Percentiles rank a stretch among this genome's conserved stretches.
Conservation (phyloP, 2,113 vertebrate species). For the Anarhynchus alexandrinus region DNA sequence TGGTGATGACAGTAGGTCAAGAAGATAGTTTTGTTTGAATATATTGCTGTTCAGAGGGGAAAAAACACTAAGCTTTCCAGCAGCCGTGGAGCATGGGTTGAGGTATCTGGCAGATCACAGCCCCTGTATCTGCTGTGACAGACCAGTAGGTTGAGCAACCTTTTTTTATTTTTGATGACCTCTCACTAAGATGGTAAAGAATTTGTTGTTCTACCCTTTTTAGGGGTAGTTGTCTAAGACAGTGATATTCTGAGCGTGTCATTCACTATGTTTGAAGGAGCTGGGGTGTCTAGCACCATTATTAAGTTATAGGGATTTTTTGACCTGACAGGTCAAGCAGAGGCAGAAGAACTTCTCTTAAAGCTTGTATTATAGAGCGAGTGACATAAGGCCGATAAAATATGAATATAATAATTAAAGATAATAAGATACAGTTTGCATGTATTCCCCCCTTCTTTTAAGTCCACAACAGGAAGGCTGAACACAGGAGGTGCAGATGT, state of each 20-base stretch:
- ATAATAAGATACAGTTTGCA: background rate
- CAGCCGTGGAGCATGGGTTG: rapidly evolving
- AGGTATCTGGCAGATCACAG: background rate
- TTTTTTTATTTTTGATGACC: background rate
- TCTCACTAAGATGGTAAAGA: background rate
- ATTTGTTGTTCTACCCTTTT: background rate
- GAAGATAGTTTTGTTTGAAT: background rate
- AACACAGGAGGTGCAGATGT: background rate
- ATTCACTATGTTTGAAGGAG: background rate
- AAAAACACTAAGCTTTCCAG: background rate
- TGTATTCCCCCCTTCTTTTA: background rate
- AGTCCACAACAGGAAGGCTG: background rate
- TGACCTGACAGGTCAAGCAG: background rate
- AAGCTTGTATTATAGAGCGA: background rate
- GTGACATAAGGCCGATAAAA: background rate
- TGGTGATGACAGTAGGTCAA: background rate
- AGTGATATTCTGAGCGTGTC: background rate
- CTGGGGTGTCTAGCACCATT: background rate
- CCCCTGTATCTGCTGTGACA: background rate
- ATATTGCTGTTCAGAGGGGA: background rate
- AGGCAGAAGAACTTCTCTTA: background rate
- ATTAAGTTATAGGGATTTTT: background rate
- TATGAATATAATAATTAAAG: background rate
- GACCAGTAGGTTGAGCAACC: background rate
- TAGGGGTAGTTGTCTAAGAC: background rate